These are phyloP conservation scores for Sebastes umbrosus DNA, from an alignment of 2,797 vertebrate genomes.

Conservation along the genomic window DNA sequence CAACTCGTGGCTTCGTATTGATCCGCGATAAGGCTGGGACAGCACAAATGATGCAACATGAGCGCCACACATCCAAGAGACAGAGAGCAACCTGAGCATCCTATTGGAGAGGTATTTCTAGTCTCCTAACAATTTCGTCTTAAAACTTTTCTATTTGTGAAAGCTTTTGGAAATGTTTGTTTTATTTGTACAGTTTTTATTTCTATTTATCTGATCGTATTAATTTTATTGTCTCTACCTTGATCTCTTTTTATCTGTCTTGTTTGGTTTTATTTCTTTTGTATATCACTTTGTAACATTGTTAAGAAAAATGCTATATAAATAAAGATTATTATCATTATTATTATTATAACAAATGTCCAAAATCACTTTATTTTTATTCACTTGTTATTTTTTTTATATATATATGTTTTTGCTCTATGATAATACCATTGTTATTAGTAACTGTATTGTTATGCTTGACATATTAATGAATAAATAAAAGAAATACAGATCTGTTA, in stretches of 20 bases:
- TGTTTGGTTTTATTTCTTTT: neutral
- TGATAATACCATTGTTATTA: neutral
- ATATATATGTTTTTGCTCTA: neutral
- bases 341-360: neutral
- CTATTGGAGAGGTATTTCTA: neutral
- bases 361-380: neutral
- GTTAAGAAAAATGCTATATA: no score
- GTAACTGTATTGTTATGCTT: neutral
- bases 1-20: neutral
- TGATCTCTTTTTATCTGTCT: no score
- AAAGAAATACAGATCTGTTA: neutral
- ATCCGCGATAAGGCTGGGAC: neutral
- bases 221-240: no score
- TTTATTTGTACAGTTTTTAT: no score
- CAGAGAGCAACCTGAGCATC: neutral
- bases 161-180: no score
- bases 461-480: neutral
- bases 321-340: no score
- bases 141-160: no score
- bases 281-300: no score
- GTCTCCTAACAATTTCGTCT: neutral
- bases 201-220: no score
- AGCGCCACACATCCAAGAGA: neutral
- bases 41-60: conserved; percentile 1
- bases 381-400: neutral